Percentiles rank a stretch among this genome's conserved stretches.
These are phyloP conservation scores for Peucedramus taeniatus DNA, from an alignment of 2,113 vertebrate species.

Conservation along the genomic window DNA sequence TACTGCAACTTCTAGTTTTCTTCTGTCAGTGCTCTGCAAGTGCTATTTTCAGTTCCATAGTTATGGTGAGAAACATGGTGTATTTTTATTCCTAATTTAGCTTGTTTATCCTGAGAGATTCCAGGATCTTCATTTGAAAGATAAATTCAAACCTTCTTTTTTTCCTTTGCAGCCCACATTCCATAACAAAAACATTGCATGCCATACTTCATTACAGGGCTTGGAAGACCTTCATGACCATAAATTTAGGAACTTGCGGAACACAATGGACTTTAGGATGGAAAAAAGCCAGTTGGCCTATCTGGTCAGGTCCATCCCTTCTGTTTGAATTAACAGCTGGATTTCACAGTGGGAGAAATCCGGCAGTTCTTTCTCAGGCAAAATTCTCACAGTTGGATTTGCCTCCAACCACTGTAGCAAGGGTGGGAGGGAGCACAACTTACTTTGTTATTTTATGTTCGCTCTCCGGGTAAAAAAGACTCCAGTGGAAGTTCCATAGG, in stretches of 20 bases:
- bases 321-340: constrained; percentile 65
- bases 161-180: constrained; percentile 31
- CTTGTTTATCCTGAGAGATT: constrained; percentile 41
- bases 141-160: constrained; percentile 56
- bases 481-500: constrained; percentile 21
- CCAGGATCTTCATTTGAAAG: constrained; percentile 28
- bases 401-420: constrained; percentile 28
- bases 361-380: constrained; percentile 61
- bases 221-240: constrained; percentile 56
- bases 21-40: background rate
- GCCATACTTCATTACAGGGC: constrained; percentile 5
- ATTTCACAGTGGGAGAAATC: constrained; percentile 64
- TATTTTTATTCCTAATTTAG: constrained; percentile 56
- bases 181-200: constrained; percentile 40
- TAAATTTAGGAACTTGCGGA: constrained; percentile 56
- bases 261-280: constrained; percentile 59
- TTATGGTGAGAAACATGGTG: constrained; percentile 38
- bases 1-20: background rate
- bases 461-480: constrained; percentile 29
- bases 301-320: constrained; percentile 63
- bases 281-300: constrained; percentile 60
- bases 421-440: constrained; percentile 54
- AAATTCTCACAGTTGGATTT: constrained; percentile 56
- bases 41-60: constrained; percentile 29
- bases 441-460: constrained; percentile 62